phyloP scores from a whole-genome alignment of 2,888 invertebrate genomes.

The Cheilosia pagana region DNA sequence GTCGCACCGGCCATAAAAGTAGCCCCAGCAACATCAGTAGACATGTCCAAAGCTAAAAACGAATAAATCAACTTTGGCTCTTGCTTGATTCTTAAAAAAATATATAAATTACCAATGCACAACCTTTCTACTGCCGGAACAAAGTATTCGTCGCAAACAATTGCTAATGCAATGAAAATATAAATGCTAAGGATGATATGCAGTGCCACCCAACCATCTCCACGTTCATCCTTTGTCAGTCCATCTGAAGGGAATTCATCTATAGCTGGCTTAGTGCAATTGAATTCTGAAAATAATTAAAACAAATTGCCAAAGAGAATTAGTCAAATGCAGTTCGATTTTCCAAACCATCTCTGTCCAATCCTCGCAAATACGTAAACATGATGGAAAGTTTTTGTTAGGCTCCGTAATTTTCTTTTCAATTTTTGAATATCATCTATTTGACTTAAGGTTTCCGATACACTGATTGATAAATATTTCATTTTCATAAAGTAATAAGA shows the following conservation, averaged over 20 bases:
- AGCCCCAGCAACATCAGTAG: conserved; percentile 95
- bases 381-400: not conserved
- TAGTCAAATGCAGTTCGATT: not conserved
- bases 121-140: conserved; percentile 95
- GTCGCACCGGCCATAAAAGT: conserved; percentile 98
- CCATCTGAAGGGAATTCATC: conserved; percentile 94
- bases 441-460: conserved; percentile 2
- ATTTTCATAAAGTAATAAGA: too few relatives aligned
- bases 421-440: not conserved
- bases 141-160: conserved; percentile 97
- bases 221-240: conserved; percentile 89
- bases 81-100: conserved; percentile 26
- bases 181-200: conserved; percentile 92
- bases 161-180: conserved; percentile 93
- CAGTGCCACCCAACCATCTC: conserved; percentile 90
- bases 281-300: conserved; percentile 81
- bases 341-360: not conserved
- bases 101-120: conserved; percentile 88
- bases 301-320: not conserved
- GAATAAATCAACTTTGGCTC: not conserved
- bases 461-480: not conserved
- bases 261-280: conserved; percentile 93
- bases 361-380: conserved; percentile 39
- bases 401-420: not conserved
- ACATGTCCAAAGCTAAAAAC: conserved; percentile 89